Conservation (phyloP, 2,797 vertebrate species). For the Danio jaintianensis region DNA sequence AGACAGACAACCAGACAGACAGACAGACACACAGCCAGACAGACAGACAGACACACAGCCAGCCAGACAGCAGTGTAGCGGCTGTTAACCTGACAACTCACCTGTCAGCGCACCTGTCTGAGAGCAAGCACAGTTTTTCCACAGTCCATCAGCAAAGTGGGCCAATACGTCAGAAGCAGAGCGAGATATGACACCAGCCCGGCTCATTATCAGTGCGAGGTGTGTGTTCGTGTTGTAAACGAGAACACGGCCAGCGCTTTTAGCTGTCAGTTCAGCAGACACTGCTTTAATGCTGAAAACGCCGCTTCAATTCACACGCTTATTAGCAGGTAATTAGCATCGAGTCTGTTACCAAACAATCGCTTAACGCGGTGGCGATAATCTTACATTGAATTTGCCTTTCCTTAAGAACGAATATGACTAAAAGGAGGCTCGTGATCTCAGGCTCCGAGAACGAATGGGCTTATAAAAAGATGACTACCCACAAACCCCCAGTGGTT, state of each 20-base stretch:
- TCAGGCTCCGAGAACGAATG: not conserved
- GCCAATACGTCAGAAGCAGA: not conserved
- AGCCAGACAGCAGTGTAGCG: constrained; percentile 5
- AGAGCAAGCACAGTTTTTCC: constrained; percentile 23
- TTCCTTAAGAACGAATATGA: not conserved
- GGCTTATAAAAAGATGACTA: constrained; percentile 5
- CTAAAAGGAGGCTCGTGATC: not conserved
- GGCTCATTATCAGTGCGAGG: constrained; percentile 26
- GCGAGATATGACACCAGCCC: constrained; percentile 5
- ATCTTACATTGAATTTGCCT: constrained; percentile 7
- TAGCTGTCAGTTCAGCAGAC: not conserved
- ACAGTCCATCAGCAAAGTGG: constrained; percentile 1
- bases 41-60: too few species aligned
- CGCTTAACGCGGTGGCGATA: not conserved
- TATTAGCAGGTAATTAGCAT: constrained; percentile 18
- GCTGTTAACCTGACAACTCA: constrained; percentile 48
- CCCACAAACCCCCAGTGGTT: constrained; percentile 4
- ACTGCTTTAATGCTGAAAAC: not conserved
- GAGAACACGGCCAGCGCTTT: constrained; percentile 24
- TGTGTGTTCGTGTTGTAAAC: constrained; percentile 3
- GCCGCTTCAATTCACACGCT: not conserved
- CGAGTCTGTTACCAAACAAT: constrained; percentile 18
- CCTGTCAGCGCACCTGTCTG: constrained; percentile 40
- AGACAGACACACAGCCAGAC: too few species aligned
- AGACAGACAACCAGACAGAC: too few species aligned